Conservation (phyloP, 1,140 invertebrate genomes). For the Sycobia sp. region DNA sequence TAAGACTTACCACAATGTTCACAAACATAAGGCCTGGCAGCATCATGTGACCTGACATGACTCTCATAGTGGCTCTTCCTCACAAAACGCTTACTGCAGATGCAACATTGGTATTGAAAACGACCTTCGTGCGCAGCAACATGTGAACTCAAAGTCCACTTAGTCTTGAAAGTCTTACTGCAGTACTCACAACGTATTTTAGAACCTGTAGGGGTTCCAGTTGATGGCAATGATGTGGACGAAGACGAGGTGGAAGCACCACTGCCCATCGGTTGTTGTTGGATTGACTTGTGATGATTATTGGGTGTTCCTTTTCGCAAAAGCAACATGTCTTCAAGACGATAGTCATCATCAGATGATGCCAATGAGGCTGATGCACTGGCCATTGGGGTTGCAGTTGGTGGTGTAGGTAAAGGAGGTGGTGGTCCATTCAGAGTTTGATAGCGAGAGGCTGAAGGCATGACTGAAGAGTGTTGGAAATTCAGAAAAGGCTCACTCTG, state of each 20-base stretch:
- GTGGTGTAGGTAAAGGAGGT: background rate
- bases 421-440: constrained; percentile 5
- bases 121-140: constrained; percentile 58
- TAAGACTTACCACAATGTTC: constrained; percentile 51
- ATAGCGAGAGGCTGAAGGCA: constrained; percentile 25
- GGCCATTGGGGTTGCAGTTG: background rate
- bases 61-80: constrained; percentile 59
- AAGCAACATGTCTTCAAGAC: constrained; percentile 56
- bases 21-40: constrained; percentile 56
- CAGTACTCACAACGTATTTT: constrained; percentile 58
- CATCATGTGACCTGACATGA: constrained; percentile 56
- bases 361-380: background rate
- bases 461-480: constrained; percentile 16
- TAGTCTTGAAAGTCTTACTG: constrained; percentile 59
- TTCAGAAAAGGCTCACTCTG: constrained; percentile 21
- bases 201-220: background rate
- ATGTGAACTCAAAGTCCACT: constrained; percentile 59
- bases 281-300: constrained; percentile 31
- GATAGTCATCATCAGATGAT: constrained; percentile 47
- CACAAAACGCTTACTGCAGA: constrained; percentile 59
- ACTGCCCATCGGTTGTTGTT: constrained; percentile 28
- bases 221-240: background rate
- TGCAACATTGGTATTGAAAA: constrained; percentile 56
- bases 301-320: constrained; percentile 42
- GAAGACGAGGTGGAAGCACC: background rate